Evolutionary conservation across 2,797 vertebrate genomes (phyloP).

Genomic region (Halcyon chelicuti): DNA sequence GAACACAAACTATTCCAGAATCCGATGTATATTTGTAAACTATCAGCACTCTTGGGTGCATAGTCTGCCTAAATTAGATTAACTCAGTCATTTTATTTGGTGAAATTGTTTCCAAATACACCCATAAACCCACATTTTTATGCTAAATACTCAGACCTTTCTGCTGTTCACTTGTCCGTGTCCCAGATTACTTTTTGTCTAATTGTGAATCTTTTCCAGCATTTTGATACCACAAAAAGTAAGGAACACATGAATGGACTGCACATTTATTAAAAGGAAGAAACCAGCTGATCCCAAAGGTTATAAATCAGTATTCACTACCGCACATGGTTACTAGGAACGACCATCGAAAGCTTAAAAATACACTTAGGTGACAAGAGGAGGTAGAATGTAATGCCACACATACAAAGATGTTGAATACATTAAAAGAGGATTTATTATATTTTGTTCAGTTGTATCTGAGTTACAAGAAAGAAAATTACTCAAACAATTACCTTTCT

Average conservation of each 20-base stretch:
- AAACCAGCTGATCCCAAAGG: neutral
- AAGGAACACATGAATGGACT: neutral
- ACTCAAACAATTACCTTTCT: neutral
- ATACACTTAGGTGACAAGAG: neutral
- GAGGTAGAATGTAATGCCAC: neutral
- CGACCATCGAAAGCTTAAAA: neutral
- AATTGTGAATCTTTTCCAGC: neutral
- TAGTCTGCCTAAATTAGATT: neutral
- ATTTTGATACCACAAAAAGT: neutral
- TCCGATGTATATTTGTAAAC: neutral
- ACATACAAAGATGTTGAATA: neutral
- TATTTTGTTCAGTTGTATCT: neutral
- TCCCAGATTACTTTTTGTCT: neutral
- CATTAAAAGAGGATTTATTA: neutral
- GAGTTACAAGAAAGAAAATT: neutral
- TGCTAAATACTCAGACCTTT: neutral
- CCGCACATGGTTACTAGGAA: neutral
- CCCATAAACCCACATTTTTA: neutral
- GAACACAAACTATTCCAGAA: neutral
- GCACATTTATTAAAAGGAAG: neutral
- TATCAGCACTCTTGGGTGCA: neutral
- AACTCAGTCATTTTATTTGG: neutral
- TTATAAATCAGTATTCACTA: neutral
- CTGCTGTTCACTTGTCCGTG: neutral
- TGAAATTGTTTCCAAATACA: neutral